These are phyloP conservation scores for Cynopterus sphinx DNA, from an alignment of 2,797 vertebrate species.

Conservation along the genomic window DNA sequence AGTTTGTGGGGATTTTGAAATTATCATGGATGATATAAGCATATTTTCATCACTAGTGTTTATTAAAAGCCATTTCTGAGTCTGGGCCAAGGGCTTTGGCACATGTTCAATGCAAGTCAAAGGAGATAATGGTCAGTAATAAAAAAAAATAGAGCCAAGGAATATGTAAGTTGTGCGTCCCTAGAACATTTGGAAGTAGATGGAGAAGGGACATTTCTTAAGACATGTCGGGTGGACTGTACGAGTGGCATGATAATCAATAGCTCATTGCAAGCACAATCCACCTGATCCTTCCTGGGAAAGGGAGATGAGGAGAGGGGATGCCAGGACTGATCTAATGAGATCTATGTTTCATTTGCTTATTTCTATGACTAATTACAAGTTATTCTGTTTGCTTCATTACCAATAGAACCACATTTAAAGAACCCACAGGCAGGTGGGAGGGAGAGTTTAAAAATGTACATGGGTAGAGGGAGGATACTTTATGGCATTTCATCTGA, in stretches of 20 bases:
- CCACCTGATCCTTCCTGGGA: not conserved
- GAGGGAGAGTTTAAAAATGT: not conserved
- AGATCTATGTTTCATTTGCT: not conserved
- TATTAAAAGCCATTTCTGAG: conserved; percentile 63
- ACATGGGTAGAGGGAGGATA: not conserved
- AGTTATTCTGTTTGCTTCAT: not conserved
- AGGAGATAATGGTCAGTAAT: conserved; percentile 39
- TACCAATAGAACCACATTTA: not conserved
- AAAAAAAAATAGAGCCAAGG: conserved; percentile 47
- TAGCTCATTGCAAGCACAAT: not conserved
- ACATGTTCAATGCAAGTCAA: conserved; percentile 40
- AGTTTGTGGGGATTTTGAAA: conserved; percentile 52
- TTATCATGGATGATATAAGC: conserved; percentile 53
- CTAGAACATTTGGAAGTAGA: not conserved
- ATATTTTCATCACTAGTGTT: conserved; percentile 57
- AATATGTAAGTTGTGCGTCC: not conserved
- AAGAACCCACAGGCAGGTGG: not conserved
- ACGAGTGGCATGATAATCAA: not conserved
- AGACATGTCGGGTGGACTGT: not conserved
- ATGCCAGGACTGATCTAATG: not conserved
- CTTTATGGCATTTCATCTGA: not conserved
- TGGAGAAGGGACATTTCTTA: not conserved
- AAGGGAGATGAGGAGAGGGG: not conserved
- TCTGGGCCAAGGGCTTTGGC: conserved; percentile 50
- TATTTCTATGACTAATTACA: conserved; percentile 13